Conservation (phyloP, 2,113 vertebrate species). For the Paramisgurnus dabryanus region DNA sequence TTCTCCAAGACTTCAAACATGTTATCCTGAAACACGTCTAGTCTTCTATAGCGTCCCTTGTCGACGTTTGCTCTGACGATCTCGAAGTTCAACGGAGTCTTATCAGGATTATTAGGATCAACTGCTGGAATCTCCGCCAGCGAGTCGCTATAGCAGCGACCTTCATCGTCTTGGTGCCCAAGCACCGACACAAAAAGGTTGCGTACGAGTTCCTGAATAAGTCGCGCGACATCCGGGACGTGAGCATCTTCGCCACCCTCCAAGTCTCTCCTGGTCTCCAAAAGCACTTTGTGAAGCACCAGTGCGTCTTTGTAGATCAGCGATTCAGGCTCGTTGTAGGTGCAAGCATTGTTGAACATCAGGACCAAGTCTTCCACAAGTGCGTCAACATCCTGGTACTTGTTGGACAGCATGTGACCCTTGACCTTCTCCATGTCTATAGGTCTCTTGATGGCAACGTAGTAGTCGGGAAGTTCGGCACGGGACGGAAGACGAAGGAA, state of each 20-base stretch:
- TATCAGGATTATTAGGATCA: constrained; percentile 86
- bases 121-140: constrained; percentile 91
- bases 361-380: constrained; percentile 97
- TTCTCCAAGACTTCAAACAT: constrained; percentile 99
- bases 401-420: constrained; percentile 97
- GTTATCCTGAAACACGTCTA: constrained; percentile 98
- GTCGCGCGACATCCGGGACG: constrained; percentile 90
- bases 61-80: constrained; percentile 93
- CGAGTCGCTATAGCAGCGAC: constrained; percentile 98
- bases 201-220: constrained; percentile 96
- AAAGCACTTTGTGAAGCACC: constrained; percentile 90
- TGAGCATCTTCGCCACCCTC: constrained; percentile 94
- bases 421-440: constrained; percentile 98
- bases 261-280: constrained; percentile 91
- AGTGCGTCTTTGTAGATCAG: constrained; percentile 97
- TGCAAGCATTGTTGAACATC: constrained; percentile 99
- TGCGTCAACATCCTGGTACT: constrained; percentile 97
- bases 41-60: constrained; percentile 86
- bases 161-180: constrained; percentile 96
- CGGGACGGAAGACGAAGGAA: constrained; percentile 95
- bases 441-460: constrained; percentile 95
- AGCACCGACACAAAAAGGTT: constrained; percentile 98
- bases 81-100: constrained; percentile 89
- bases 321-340: constrained; percentile 96
- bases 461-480: constrained; percentile 97